Percentiles rank a stretch among this genome's conserved stretches.
Evolutionary conservation across 2,888 invertebrate species (phyloP).

Genomic region (Mesorhabditis sp.): DNA sequence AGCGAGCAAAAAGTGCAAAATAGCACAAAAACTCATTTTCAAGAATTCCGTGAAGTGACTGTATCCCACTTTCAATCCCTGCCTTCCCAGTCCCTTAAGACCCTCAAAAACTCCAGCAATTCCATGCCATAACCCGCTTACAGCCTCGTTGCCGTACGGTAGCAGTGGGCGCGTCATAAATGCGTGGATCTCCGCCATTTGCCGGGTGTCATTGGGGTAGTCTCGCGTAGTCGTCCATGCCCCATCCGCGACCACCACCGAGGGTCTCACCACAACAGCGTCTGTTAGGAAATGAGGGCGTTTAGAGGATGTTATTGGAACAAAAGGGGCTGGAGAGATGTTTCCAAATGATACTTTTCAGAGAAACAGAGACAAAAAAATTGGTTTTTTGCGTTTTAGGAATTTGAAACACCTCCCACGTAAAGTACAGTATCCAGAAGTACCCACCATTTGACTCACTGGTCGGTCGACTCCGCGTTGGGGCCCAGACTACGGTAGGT

Average conservation of each 20-base stretch:
- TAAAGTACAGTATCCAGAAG: no score
- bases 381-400: background rate
- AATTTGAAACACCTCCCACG: no score
- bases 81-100: no score
- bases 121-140: background rate
- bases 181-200: background rate
- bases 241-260: conserved; percentile 6
- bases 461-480: background rate
- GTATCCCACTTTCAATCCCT: no score
- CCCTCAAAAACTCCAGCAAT: no score
- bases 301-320: background rate
- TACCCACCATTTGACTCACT: background rate
- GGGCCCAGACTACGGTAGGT: background rate
- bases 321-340: background rate
- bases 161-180: background rate
- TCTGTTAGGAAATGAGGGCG: background rate
- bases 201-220: background rate
- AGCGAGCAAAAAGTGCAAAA: no score
- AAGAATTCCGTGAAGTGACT: no score
- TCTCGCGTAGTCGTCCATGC: background rate
- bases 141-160: background rate
- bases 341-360: background rate
- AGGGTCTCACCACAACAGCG: background rate
- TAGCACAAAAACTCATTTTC: no score
- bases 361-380: background rate